These are phyloP conservation scores for Burhinus oedicnemus DNA, from an alignment of 2,113 vertebrate genomes.

Conservation along the genomic window DNA sequence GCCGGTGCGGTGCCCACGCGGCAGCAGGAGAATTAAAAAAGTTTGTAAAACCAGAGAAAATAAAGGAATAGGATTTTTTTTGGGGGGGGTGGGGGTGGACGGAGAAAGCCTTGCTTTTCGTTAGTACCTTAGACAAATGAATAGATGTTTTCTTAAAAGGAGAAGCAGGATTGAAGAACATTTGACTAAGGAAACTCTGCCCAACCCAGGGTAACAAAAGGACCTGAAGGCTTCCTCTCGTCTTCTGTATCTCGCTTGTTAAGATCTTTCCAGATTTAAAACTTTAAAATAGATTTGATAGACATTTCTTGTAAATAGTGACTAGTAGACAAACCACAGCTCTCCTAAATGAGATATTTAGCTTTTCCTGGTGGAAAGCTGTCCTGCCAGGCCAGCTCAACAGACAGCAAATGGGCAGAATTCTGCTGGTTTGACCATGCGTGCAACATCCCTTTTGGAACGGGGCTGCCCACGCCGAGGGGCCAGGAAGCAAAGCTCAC, in stretches of 20 bases:
- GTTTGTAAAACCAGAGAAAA: neutral
- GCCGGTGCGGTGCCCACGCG: neutral
- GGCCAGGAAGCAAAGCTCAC: neutral
- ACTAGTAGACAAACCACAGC: neutral
- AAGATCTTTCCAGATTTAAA: neutral
- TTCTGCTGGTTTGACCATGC: rapidly evolving
- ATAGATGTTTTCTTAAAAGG: neutral
- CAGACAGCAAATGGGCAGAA: rapidly evolving
- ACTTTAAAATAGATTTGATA: too few species aligned
- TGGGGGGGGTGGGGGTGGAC: too few species aligned
- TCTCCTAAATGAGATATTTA: neutral
- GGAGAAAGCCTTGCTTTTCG: neutral
- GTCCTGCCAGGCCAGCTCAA: neutral
- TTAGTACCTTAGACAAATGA: neutral
- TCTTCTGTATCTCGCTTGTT: neutral
- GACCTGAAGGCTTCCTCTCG: neutral
- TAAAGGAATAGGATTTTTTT: neutral
- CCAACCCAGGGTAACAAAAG: too few species aligned
- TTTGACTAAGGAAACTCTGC: neutral
- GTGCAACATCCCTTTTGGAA: rapidly evolving
- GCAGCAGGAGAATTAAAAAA: neutral
- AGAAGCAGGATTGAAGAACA: neutral
- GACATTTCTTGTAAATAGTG: neutral
- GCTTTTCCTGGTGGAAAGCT: neutral
- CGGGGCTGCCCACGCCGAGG: rapidly evolving